These are phyloP conservation scores for Tinamus major DNA, from an alignment of 2,797 vertebrate genomes.

Conservation along the genomic window DNA sequence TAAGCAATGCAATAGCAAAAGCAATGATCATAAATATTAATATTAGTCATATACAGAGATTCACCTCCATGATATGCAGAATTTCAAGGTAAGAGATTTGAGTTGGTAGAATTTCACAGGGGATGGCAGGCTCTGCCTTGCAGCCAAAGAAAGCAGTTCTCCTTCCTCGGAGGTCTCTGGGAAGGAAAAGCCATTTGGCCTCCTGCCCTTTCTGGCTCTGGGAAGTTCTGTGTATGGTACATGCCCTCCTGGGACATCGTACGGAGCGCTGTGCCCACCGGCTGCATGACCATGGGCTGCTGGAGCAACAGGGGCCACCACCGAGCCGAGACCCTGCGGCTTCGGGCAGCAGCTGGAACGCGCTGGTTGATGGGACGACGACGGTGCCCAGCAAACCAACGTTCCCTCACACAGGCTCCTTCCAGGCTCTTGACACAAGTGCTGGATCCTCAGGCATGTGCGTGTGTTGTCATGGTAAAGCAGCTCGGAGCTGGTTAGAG, in stretches of 20 bases:
- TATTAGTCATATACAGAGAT: not conserved
- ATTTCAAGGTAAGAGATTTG: not conserved
- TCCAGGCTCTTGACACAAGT: not conserved
- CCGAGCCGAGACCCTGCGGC: not conserved
- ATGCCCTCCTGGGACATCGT: not conserved
- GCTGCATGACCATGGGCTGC: not conserved
- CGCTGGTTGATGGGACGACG: fast-evolving
- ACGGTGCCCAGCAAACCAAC: not conserved
- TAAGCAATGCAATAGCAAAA: not conserved
- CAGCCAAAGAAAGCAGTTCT: not conserved
- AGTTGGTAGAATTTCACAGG: not conserved
- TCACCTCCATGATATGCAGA: not conserved
- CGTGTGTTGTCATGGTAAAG: not conserved
- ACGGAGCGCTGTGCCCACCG: not conserved
- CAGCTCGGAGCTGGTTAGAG: not conserved
- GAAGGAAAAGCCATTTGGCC: not conserved
- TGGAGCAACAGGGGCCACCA: not conserved
- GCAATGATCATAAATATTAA: not conserved
- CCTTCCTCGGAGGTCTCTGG: not conserved
- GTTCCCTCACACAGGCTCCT: not conserved
- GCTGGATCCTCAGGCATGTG: not conserved
- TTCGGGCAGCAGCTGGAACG: not conserved
- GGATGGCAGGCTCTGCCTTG: not conserved
- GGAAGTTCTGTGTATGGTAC: not conserved
- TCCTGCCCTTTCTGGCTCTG: not conserved